Evolutionary conservation across 1,140 invertebrate species (phyloP), one percentile per base, ranked within the genome.

Genomic region (Nixonia krombeini): DNA sequence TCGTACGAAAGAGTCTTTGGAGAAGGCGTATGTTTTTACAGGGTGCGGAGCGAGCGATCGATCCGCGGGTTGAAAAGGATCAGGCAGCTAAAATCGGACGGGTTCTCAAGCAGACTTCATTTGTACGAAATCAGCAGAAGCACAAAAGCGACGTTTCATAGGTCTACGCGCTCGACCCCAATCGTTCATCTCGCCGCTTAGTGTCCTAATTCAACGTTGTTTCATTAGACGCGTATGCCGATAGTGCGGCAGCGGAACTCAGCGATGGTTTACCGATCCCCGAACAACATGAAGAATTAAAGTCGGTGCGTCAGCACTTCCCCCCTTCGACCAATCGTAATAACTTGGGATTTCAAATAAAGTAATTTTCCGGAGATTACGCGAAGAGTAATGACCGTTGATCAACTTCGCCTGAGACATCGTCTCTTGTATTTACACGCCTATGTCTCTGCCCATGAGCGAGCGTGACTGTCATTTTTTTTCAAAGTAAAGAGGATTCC

Each of bases 281-380:
- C 28, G 45, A 31, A 37, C 52, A 53, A 73, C 56, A 55, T 55
- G 40, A 35, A 12, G 65, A 70, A 81, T 82, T 80, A 80, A 76
- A 73, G 63, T 46, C 38, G 44, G 51, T 75, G 78, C 73, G 76
- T 82, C 81, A 81, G 78, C 78, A 59, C 38, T 77, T 79, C 73
- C 59, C n/a, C n/a, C n/a, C n/a, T n/a, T n/a, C n/a, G n/a, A n/a
- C n/a, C 64, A 73, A 45, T 59, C 55, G 58, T 72, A 72, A 75
- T 78, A 73, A 68, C 65, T 53, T 35, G 42, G 45, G 41, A 52
- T 64, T 61, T 70, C 66, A 64, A 72, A 79, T 70, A 74, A 76
- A 76, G 66, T 71, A 75, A 82, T 80, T 82, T 74, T 50, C 64
- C n/a, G n/a, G n/a, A n/a, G n/a, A n/a, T n/a, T 79, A 76, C 75